These are phyloP conservation scores for Anabas testudineus DNA, from an alignment of 2,797 vertebrate species.

Conservation along the genomic window DNA sequence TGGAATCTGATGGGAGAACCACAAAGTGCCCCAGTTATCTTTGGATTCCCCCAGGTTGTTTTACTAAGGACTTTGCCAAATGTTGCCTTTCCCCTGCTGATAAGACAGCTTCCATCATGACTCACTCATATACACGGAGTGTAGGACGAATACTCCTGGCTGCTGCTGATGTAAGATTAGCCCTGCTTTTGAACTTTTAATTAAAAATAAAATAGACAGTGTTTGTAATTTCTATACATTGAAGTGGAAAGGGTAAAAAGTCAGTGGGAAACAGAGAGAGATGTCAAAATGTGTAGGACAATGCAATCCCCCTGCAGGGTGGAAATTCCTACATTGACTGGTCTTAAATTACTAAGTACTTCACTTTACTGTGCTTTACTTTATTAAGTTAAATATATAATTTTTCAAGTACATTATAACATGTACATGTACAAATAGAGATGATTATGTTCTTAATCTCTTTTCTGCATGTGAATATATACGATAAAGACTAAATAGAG, in stretches of 20 bases:
- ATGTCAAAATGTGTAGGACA: constrained; percentile 21
- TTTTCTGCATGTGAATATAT: neutral
- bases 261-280: constrained; percentile 35
- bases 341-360: constrained; percentile 26
- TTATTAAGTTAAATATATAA: constrained; percentile 28
- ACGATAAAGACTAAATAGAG: neutral
- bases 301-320: constrained; percentile 25
- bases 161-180: constrained; percentile 64
- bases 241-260: constrained; percentile 28
- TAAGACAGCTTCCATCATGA: constrained; percentile 79
- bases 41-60: constrained; percentile 76
- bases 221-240: constrained; percentile 53
- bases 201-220: constrained; percentile 61
- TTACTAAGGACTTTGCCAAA: constrained; percentile 65
- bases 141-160: constrained; percentile 73
- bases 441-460: neutral
- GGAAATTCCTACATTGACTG: constrained; percentile 9
- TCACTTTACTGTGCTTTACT: too few relatives aligned
- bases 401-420: too few relatives aligned
- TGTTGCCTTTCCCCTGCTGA: constrained; percentile 70
- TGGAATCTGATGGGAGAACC: constrained; percentile 68
- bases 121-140: constrained; percentile 72
- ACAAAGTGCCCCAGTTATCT: constrained; percentile 69
- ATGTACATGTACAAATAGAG: constrained; percentile 9
- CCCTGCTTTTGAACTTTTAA: constrained; percentile 66